Evolutionary conservation across 1,140 invertebrate genomes (phyloP), one percentile per base, ranked within the genome.

Genomic region (Zaprionus nigranus): DNA sequence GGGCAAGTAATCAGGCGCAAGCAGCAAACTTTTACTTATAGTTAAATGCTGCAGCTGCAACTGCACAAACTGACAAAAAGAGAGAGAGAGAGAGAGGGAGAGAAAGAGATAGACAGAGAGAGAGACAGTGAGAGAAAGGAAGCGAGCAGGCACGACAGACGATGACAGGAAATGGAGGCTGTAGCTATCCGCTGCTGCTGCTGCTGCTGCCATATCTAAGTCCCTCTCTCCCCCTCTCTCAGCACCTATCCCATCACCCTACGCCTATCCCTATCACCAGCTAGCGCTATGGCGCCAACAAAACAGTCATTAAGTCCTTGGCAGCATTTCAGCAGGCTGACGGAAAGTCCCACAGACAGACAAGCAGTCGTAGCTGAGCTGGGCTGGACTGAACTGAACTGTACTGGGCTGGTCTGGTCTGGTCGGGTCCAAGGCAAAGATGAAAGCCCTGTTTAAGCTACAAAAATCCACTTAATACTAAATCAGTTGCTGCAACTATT

Each of bases 21-120:
- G 64, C 75, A 80, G 65, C 78, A 80, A 80, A 80, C 78, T 80
- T 80, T 80, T 80, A 80, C 75, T 73, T 72, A 80, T 80, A 77
- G 64, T 61, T 80, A 80, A 80, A 80, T 80, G 78, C 78, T 68
- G 75, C 69, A 38, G 62, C 63, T 63, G 66, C 72, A 26, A 30
- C 56, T 78, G 71, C 58, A 68, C n/a, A 68, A 49, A 74, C 75
- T 74, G 71, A 74, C 67, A 79, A 79, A 79, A 79, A 36, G 9
- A 26, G 24, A 22, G 2, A 15, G 53, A 60, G 34, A 65, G 36
- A 40, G 11, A 4, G 13, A 28, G 7, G n/a, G 12, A 59, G 51
- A 30, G n/a, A 51, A 5, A 17, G 22, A 36, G 9, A 1, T n/a
- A 51, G 11, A 17, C 11, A 36, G 9, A 0, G 34, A 2, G 7